Evolutionary conservation across 2,113 vertebrate genomes (phyloP), one percentile per base, ranked within the genome.

Genomic region (Sander lucioperca): DNA sequence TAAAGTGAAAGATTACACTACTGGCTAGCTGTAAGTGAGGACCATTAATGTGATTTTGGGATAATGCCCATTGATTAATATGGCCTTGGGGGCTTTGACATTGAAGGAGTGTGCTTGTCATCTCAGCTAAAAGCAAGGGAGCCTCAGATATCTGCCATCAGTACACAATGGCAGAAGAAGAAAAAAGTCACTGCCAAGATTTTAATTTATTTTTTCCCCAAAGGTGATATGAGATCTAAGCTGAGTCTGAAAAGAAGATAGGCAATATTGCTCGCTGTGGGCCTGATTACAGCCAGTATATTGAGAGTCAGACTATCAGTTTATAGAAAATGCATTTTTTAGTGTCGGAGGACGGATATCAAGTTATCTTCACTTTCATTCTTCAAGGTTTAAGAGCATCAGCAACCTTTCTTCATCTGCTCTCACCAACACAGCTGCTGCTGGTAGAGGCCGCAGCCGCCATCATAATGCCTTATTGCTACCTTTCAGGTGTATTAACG

Each of bases 1-100:
- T 23, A 54, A 64, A 79, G 54, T 88, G 84, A 92, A 89, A 90
- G 79, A 93, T 93, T 83, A 81, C 68, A 73, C 58, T 19, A 30
- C 67, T 62, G 85, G 74, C 79, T 50, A 79, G 67, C 86, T 84
- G 86, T 73, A 80, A 77, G 85, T 79, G 83, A 79, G 80, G 81
- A 63, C 70, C 88, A 88, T 92, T 93, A 88, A 88, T 90, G 88
- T 82, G 88, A 91, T 90, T 90, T 89, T 8, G 82, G 76, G 84
- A 87, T 93, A 91, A 93, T 90, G 78, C 27, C 74, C 66, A 87
- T 90, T 90, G 88, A 92, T 90, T 86, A 89, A 91, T 82, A 80
- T 19, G 47, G 50, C 79, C 70, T 67, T 67, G 53, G 43, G 77
- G 86, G 76, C 85, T 90, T 47, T 82, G 84, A 91, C 92, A 78